Base-by-base conservation (phyloP, 2,797 vertebrate species). In the Peromyscus aztecus region DNA sequence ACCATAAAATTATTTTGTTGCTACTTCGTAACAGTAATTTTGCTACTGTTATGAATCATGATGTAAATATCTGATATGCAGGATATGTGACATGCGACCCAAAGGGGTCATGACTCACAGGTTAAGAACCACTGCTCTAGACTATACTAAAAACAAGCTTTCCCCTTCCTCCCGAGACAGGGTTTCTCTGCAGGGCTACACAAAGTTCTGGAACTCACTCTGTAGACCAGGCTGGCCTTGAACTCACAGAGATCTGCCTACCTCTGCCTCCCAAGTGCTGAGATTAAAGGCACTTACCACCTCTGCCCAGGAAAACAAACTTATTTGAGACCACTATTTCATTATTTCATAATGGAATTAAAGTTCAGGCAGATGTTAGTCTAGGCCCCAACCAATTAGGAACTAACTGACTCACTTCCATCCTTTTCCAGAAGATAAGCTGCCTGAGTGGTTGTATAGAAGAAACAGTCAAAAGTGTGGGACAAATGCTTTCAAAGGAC, bases 381-480 rank as follows among this genome's bases (percentile, higher is more conserved):
- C 73, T 73, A 49, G 29, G 37, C 27, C 29, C 17, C 4, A n/a
- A 37, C 10, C 16, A 49, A 86, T 29, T 19, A 34, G 52, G 65
- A 95, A 91, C 59, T 24, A 94, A 91, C 59, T 24, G 31, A 29
- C 78, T 94, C 71, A 78, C 76, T 87, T 52, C 49, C 69, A 75
- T 52, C 4, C n/a, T 63, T 77, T 89, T 76, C 27, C 46, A 86
- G 34, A 90, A 76, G 59, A 83, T 46, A 49, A 85, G 88, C 2
- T 40, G 16, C 34, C 19, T 21, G 21, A 31, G 24, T 19, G 49
- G 90, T 61, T 82, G 43, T 80, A 82, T 27, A 59, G 88, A 23
- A 82, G 52, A 93, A 93, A 83, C n/a, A 90, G 24, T 88, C 61
- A 77, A 90, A 69, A 93, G n/a, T 43, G 6, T 71, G 69, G 73